A percentile compares a stretch with the other conserved stretches of the same genome.
Conservation (phyloP, 2,797 vertebrate genomes). For the Salarias fasciatus region DNA sequence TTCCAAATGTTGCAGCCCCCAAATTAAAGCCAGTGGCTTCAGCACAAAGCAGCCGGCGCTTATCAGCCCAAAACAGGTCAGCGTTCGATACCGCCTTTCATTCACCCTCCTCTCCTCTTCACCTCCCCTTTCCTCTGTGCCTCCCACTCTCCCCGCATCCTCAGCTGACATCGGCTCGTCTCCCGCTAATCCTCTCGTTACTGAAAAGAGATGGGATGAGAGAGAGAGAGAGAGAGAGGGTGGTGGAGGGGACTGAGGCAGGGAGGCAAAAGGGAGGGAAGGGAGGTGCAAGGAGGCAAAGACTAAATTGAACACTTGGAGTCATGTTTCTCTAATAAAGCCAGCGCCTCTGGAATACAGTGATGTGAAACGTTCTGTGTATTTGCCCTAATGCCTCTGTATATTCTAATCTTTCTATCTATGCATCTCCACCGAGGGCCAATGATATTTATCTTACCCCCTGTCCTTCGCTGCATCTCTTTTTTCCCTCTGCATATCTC, state of each 20-base stretch:
- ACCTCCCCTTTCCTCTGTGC: constrained; percentile 62
- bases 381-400: constrained; percentile 35
- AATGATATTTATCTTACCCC: constrained; percentile 71
- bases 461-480: constrained; percentile 48
- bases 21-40: constrained; percentile 83
- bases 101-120: constrained; percentile 70
- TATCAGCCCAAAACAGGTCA: constrained; percentile 88
- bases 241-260: constrained; percentile 14
- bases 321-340: constrained; percentile 65
- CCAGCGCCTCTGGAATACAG: constrained; percentile 45
- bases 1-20: constrained; percentile 81
- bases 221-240: constrained; percentile 26
- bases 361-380: constrained; percentile 32
- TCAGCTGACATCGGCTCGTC: constrained; percentile 79
- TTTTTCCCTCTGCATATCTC: constrained; percentile 43
- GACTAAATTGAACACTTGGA: constrained; percentile 61
- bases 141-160: constrained; percentile 66
- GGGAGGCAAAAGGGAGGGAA: constrained; percentile 11
- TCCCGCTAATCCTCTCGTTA: constrained; percentile 80
- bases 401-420: constrained; percentile 55
- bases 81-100: constrained; percentile 81
- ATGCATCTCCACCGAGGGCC: constrained; percentile 64
- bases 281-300: constrained; percentile 39
- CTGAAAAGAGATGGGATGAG: constrained; percentile 76
- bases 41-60: constrained; percentile 76